phyloP scores from a whole-genome alignment of 1,140 invertebrate species.

The Drosophila varians region DNA sequence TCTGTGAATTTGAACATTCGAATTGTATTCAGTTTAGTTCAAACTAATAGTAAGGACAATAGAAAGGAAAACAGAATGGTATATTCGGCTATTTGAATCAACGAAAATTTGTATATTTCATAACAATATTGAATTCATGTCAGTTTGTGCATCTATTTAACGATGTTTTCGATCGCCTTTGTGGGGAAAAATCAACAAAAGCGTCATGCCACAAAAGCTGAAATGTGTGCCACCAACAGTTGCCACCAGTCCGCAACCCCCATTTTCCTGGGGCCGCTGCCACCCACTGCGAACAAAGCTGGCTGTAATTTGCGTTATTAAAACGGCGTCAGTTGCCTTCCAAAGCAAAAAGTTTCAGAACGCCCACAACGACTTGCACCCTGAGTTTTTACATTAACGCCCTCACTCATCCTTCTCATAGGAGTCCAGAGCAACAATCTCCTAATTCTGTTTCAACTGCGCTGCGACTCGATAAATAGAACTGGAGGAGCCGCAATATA shows the following conservation, averaged over 20 bases:
- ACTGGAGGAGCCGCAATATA: no score
- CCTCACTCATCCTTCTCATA: slow-evolving; percentile 14
- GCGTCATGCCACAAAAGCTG: slow-evolving; percentile 38
- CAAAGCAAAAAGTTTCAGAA: slow-evolving; percentile 61
- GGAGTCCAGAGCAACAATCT: slow-evolving; percentile 19
- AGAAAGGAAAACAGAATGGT: no score
- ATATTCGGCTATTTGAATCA: no score
- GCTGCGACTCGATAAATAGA: no score
- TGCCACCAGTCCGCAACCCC: slow-evolving; percentile 22
- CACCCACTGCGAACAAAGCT: slow-evolving; percentile 58
- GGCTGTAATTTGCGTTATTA: slow-evolving; percentile 77
- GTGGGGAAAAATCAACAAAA: slow-evolving; percentile 16
- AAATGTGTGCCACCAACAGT: slow-evolving; percentile 72
- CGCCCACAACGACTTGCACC: neutral
- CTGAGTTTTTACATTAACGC: neutral
- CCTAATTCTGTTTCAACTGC: slow-evolving; percentile 57
- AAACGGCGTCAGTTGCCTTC: slow-evolving; percentile 76
- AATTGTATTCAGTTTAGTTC: neutral
- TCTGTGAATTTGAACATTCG: no score
- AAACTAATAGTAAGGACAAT: no score
- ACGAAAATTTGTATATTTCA: neutral
- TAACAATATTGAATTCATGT: slow-evolving; percentile 16
- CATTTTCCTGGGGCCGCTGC: no score
- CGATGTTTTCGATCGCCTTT: slow-evolving; percentile 38
- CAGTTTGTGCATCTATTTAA: slow-evolving; percentile 47